These are phyloP conservation scores for Pseudochirops corinnae DNA, from an alignment of 2,797 vertebrate species.

Conservation along the genomic window DNA sequence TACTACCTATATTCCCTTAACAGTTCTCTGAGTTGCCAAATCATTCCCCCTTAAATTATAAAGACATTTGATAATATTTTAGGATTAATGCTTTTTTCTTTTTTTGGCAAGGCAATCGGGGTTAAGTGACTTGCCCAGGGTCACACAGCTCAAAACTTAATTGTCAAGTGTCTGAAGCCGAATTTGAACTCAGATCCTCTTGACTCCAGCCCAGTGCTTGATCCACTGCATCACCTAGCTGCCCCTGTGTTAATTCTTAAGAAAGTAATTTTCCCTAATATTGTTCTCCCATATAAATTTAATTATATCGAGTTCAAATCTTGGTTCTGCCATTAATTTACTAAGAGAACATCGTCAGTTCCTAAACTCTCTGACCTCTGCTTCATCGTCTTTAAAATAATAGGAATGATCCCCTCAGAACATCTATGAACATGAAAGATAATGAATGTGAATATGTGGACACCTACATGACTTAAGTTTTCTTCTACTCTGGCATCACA, in stretches of 20 bases:
- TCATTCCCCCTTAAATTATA: slow-evolving; percentile 32
- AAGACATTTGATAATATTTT: not conserved
- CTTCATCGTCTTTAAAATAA: slow-evolving; percentile 58
- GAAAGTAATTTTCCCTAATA: not conserved
- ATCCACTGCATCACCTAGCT: too few species aligned
- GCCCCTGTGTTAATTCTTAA: not conserved
- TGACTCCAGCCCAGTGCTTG: too few species aligned
- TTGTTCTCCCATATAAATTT: slow-evolving; percentile 32
- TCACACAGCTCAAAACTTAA: too few species aligned
- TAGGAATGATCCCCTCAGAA: slow-evolving; percentile 54
- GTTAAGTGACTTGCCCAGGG: too few species aligned
- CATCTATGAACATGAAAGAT: slow-evolving; percentile 56
- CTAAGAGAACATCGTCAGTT: slow-evolving; percentile 1
- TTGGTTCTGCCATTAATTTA: slow-evolving; percentile 32
- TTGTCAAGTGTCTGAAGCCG: too few species aligned
- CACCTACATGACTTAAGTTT: slow-evolving; percentile 54
- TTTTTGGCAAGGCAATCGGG: too few species aligned
- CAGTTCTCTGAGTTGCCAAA: slow-evolving; percentile 5
- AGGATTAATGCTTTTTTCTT: not conserved
- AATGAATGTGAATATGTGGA: slow-evolving; percentile 63
- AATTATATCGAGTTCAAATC: slow-evolving; percentile 31
- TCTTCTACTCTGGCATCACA: slow-evolving; percentile 65
- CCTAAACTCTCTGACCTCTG: slow-evolving; percentile 30
- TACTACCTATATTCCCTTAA: not conserved
- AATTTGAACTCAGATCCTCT: too few species aligned